Conservation (phyloP, 1,140 invertebrate genomes). For the Drosophila cardini region DNA sequence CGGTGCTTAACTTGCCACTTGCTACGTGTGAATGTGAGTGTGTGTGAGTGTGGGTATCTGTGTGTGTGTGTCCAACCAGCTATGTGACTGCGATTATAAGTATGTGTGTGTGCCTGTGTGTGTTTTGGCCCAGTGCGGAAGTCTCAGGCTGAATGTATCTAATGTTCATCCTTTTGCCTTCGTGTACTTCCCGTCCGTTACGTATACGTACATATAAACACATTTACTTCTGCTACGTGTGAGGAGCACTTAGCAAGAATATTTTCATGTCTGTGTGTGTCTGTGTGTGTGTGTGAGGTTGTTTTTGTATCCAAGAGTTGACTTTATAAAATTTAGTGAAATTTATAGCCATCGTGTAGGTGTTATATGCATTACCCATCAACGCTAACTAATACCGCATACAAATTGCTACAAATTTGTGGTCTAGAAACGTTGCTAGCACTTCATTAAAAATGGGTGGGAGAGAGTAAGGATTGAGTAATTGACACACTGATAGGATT, state of each 20-base stretch:
- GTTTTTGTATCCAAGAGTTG: conserved; percentile 56
- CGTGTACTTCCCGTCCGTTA: conserved; percentile 60
- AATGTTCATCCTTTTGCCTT: conserved; percentile 80
- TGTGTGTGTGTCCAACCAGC: conserved; percentile 14
- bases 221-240: conserved; percentile 78
- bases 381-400: conserved; percentile 72
- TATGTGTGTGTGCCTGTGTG: conserved; percentile 11
- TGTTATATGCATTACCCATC: conserved; percentile 68
- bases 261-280: conserved; percentile 25
- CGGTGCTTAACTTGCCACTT: conserved; percentile 77
- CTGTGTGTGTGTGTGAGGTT: conserved; percentile 10
- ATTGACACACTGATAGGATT: conserved; percentile 57
- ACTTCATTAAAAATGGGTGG: background rate
- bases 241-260: conserved; percentile 69
- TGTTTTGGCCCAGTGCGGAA: conserved; percentile 56
- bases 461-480: conserved; percentile 33
- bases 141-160: conserved; percentile 79
- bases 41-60: background rate
- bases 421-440: conserved; percentile 44
- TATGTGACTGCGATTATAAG: conserved; percentile 14
- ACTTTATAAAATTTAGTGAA: conserved; percentile 83
- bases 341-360: conserved; percentile 77
- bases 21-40: conserved; percentile 43
- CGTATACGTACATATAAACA: conserved; percentile 60
- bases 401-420: conserved; percentile 81